Base-by-base conservation (phyloP, 2,113 vertebrate species). In the Aegotheles bennettii region DNA sequence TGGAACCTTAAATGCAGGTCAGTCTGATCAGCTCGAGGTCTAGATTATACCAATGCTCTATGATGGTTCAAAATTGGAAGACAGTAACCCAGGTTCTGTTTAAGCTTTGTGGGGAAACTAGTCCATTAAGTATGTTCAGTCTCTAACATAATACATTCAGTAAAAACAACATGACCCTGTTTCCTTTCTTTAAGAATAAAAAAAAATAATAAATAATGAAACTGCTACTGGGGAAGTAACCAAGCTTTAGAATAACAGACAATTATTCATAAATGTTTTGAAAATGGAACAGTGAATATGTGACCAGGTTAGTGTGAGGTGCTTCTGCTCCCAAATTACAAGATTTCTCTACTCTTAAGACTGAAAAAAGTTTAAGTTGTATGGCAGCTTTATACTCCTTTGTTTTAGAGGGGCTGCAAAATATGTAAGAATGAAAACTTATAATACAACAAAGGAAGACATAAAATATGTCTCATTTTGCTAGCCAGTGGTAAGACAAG, bases 401-500 rank as follows among this genome's bases (percentile, higher is more conserved):
- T 78, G 9, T 36, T 75, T 93, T 82, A 69, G 24, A 54, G 16
- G 13, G 21, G 10, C 11, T 78, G 15, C 38, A 54, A 16, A 60
- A 17, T 18, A 64, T 24, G 25, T 18, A 86, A 65, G 28, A 45
- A 65, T 23, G 40, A 60, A 86, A 89, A 86, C 4, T 10, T 28
- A 14, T 9, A 12, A 25, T 24, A 31, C 5, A 56, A 38, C 16
- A 50, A 19, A 76, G 47, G 12, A 61, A 51, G 5, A 20, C 51
- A 36, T 40, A 38, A 38, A 67, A 57, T 31, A 7, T 20, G 63
- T 7, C 9, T n/a, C 6, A 29, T 77, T 85, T 84, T 67, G 8
- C 13, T 63, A 63, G 9, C 10, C 1, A 0, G 13, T 54, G 8
- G 38, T 45, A 64, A 2, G 1, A 63, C 4, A 74, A 54, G 16